These are phyloP conservation scores for Basileuterus tristriatus DNA, from an alignment of 2,797 vertebrate genomes.

Conservation along the genomic window DNA sequence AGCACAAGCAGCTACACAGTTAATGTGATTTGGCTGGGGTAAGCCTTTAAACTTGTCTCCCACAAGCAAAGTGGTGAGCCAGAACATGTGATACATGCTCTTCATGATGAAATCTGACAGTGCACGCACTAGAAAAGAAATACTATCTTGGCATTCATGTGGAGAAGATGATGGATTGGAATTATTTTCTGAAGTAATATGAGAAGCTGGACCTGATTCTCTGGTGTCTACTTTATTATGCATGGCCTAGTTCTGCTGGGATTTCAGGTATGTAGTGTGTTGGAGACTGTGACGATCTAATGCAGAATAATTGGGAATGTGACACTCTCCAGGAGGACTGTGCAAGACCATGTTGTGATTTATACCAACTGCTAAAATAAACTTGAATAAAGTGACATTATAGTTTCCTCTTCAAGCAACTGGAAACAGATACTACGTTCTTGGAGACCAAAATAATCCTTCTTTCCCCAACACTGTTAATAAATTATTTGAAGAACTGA, in stretches of 20 bases:
- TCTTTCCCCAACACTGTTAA: background rate
- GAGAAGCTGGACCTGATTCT: slow-evolving; percentile 11
- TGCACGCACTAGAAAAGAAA: background rate
- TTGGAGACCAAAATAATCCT: background rate
- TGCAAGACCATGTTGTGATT: slow-evolving; percentile 3
- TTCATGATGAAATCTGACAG: slow-evolving; percentile 9
- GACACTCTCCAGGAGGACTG: background rate
- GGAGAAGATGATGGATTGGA: slow-evolving; percentile 37
- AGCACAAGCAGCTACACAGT: background rate
- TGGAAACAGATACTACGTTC: background rate
- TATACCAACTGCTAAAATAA: slow-evolving; percentile 38
- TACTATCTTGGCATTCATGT: background rate
- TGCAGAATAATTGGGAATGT: slow-evolving; percentile 5
- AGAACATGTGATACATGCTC: background rate
- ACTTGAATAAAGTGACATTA: slow-evolving; percentile 20
- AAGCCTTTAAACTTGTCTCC: background rate
- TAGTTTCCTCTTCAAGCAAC: slow-evolving; percentile 19
- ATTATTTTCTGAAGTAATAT: slow-evolving; percentile 46
- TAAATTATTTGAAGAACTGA: slow-evolving; percentile 24
- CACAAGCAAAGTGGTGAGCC: background rate
- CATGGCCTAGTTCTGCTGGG: background rate
- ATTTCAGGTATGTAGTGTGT: background rate
- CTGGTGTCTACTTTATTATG: slow-evolving; percentile 22
- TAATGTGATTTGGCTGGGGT: background rate
- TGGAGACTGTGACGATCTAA: background rate